Base-by-base conservation (phyloP, 2,797 vertebrate species). In the Euthynnus affinis region DNA sequence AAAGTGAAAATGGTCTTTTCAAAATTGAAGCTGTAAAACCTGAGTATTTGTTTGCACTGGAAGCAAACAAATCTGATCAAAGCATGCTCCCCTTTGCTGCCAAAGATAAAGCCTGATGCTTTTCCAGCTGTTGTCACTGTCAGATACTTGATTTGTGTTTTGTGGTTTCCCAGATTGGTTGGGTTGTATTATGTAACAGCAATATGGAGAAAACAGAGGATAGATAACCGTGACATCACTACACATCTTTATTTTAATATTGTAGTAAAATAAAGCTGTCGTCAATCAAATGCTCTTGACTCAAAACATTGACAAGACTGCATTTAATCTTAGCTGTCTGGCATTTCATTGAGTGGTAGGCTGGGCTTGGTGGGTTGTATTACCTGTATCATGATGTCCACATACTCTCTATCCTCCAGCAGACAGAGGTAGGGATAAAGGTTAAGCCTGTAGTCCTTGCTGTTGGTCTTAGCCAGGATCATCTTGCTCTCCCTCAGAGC, bases 371-470 rank as follows among this genome's bases (percentile, higher is more conserved):
- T 37, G 75, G 49, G 57, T 51, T 64, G 48, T 55, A 10, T 90
- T 88, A 99, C 98, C 96, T 98, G 95, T 73, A 99, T 55, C 96
- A 99, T 96, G 84, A 98, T 95, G 81, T 92, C 91, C 46, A 96
- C 95, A 0, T 97, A 96, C 23, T 97, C 96, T 18, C 76, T 60
- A 17, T 99, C 97, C 0, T 94, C 89, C 78, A 99, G 92, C 86
- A 98, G 83, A 73, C 96, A 97, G 55, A 99, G 91, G 90, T 96
- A 97, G 0, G 98, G 98, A 88, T 96, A 97, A 25, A 99, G 85
- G 76, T 78, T 71, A 29, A 91, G 88, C 67, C 12, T 83, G 12
- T 68, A 71, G 0, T 86, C 72, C 6, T 0, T 71, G 15, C 2
- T 88, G 40, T 70, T 86, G 8, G 32, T 84, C 52, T 81, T 87